A percentile compares a stretch with the other conserved stretches of the same genome.
Evolutionary conservation across 2,888 invertebrate genomes (phyloP).

Genomic region (Agonum fuliginosum): DNA sequence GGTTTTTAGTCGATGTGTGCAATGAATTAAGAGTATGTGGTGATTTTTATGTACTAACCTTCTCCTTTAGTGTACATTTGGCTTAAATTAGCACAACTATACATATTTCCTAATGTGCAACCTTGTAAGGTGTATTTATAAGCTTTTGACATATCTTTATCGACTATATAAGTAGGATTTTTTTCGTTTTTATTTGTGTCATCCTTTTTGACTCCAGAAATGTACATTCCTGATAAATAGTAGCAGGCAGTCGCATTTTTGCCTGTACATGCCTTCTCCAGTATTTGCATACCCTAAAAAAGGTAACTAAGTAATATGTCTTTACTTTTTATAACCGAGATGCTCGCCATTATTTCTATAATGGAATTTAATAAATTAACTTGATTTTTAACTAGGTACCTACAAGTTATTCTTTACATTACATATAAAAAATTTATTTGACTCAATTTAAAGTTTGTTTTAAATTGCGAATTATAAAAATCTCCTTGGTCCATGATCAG

Average conservation of each 20-base stretch:
- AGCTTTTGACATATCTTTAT: conserved; percentile 84
- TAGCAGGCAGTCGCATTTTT: conserved; percentile 85
- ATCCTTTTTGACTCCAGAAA: conserved; percentile 80
- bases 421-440: too few species aligned
- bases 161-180: conserved; percentile 70
- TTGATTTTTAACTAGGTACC: too few species aligned
- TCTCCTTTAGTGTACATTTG: conserved; percentile 91
- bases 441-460: too few species aligned
- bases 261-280: conserved; percentile 75
- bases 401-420: too few species aligned
- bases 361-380: too few species aligned
- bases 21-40: background rate
- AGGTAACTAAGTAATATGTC: conserved; percentile 43
- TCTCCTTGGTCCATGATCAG: too few species aligned
- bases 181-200: background rate
- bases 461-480: too few species aligned
- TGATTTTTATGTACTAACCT: conserved; percentile 73
- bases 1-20: too few species aligned
- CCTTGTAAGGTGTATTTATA: conserved; percentile 85
- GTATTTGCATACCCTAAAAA: conserved; percentile 72
- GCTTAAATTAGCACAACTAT: conserved; percentile 92
- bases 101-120: conserved; percentile 89
- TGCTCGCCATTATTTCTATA: too few species aligned
- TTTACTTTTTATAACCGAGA: too few species aligned
- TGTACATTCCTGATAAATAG: conserved; percentile 86